Evolutionary conservation across 2,797 vertebrate genomes (phyloP).

Genomic region (Pogoniulus pusillus): DNA sequence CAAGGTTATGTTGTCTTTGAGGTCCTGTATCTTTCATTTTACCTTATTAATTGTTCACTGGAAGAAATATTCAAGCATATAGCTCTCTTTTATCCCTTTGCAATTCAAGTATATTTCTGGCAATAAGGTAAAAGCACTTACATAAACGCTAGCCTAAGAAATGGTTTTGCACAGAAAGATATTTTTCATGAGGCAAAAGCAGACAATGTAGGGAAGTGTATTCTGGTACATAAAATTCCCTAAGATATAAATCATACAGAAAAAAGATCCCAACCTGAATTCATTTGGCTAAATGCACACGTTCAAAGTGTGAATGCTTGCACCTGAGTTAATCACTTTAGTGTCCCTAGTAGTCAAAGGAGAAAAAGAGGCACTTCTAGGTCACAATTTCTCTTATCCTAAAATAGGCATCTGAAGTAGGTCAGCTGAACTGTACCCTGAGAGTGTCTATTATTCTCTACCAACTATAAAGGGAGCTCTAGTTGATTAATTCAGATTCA

Average conservation of each 20-base stretch:
- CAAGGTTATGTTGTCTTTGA: not conserved
- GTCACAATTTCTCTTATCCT: constrained; percentile 56
- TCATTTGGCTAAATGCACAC: not conserved
- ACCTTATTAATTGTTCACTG: not conserved
- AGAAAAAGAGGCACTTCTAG: constrained; percentile 50
- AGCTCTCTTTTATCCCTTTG: not conserved
- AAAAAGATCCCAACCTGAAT: not conserved
- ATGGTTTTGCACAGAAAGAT: not conserved
- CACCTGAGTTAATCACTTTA: constrained; percentile 44
- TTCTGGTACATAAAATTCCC: constrained; percentile 12
- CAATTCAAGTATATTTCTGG: not conserved
- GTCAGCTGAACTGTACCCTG: constrained; percentile 43
- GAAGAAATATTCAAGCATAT: not conserved
- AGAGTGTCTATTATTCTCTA: constrained; percentile 50
- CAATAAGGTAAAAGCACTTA: not conserved
- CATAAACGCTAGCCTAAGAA: not conserved
- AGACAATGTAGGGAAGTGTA: not conserved
- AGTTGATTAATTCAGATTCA: constrained; percentile 56
- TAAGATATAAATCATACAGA: constrained; percentile 2
- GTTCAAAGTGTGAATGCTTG: not conserved
- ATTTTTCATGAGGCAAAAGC: not conserved
- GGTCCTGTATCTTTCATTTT: not conserved
- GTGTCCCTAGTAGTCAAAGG: constrained; percentile 24
- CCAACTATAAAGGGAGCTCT: constrained; percentile 32
- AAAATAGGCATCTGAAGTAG: constrained; percentile 66